Evolutionary conservation across 2,797 vertebrate genomes (phyloP).

Genomic region (Mormyrus hasselquistii): DNA sequence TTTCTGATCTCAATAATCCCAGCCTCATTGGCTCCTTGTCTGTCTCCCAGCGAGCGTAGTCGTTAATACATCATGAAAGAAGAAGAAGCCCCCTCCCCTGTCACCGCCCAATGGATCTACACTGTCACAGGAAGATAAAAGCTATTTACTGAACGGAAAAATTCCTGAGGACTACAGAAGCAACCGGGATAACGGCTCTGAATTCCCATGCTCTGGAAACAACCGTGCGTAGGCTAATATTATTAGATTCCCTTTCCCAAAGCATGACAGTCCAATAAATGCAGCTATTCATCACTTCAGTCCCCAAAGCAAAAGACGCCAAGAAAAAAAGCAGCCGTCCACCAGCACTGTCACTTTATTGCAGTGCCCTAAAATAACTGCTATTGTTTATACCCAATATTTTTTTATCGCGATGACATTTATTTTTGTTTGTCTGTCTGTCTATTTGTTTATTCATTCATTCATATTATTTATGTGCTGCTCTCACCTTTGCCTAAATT

Average conservation of each 20-base stretch:
- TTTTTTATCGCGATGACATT: background rate
- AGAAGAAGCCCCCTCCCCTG: background rate
- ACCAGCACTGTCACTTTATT: background rate
- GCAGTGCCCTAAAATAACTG: background rate
- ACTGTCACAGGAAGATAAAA: background rate
- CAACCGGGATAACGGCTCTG: background rate
- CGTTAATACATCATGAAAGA: background rate
- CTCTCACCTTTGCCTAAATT: background rate
- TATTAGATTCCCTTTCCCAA: conserved; percentile 2
- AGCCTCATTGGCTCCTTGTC: background rate
- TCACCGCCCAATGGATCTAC: background rate
- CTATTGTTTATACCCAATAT: background rate
- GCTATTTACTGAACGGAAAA: background rate
- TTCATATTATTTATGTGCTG: background rate
- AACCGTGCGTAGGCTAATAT: background rate
- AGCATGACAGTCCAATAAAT: background rate
- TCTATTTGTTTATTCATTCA: background rate
- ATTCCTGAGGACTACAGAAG: background rate
- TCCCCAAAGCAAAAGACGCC: background rate
- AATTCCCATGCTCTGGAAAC: background rate
- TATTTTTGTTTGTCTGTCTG: background rate
- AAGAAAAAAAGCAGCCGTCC: background rate
- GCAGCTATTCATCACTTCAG: background rate
- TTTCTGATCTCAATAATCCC: background rate
- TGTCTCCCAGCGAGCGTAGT: background rate